Conservation (phyloP, 2,797 vertebrate species). For the Brachymystax lenok region DNA sequence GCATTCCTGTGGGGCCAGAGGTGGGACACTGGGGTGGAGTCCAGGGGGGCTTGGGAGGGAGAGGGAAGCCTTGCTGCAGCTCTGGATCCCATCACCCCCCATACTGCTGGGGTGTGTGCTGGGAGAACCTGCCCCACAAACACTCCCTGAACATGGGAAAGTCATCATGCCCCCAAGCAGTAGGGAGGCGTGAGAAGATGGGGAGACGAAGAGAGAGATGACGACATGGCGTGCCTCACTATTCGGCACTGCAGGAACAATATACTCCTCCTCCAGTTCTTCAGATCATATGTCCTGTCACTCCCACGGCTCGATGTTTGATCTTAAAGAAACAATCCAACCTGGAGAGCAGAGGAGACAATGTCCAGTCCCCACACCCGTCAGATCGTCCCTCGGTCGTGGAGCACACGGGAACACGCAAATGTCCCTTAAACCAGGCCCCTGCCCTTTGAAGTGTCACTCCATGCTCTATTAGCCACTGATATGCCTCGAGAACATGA, state of each 20-base stretch:
- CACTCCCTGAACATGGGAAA: constrained; percentile 70
- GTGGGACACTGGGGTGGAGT: constrained; percentile 45
- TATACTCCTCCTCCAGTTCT: constrained; percentile 42
- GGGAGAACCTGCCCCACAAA: constrained; percentile 61
- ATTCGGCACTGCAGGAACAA: constrained; percentile 65
- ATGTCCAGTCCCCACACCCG: constrained; percentile 40
- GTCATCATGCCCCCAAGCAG: constrained; percentile 69
- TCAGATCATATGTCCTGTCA: constrained; percentile 55
- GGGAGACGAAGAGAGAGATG: constrained; percentile 64
- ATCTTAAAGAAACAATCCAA: constrained; percentile 66
- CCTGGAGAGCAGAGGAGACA: constrained; percentile 61
- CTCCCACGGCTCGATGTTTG: constrained; percentile 64
- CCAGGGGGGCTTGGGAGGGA: constrained; percentile 19
- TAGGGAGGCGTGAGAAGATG: constrained; percentile 54
- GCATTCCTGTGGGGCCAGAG: constrained; percentile 51
- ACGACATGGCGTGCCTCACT: constrained; percentile 75
- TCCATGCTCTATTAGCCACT: constrained; percentile 58
- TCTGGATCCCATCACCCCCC: constrained; percentile 47
- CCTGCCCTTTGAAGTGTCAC: constrained; percentile 69
- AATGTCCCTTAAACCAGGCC: constrained; percentile 59
- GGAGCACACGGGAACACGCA: constrained; percentile 43
- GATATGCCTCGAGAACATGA: constrained; percentile 58
- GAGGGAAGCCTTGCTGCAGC: constrained; percentile 12
- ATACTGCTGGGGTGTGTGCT: constrained; percentile 47
- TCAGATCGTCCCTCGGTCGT: constrained; percentile 26